Evolutionary conservation across 2,113 vertebrate species (phyloP).

Genomic region (Crotalus horridus): DNA sequence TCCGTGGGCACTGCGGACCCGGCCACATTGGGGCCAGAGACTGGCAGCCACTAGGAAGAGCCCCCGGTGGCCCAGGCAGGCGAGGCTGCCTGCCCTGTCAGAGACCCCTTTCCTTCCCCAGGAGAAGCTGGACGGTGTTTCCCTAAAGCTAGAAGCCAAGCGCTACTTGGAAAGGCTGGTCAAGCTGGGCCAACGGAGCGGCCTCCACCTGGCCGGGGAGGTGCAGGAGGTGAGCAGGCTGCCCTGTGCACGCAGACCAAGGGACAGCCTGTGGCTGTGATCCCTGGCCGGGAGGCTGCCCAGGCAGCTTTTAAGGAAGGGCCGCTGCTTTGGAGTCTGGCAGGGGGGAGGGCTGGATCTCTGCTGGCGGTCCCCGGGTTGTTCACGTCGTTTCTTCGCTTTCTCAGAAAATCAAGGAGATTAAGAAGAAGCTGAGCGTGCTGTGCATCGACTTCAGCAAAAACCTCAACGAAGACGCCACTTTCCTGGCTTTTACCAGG

Average conservation of each 20-base stretch:
- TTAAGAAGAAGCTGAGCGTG: slow-evolving; percentile 91
- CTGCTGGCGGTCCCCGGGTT: accelerated
- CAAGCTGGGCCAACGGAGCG: slow-evolving; percentile 85
- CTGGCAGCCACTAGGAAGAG: background rate
- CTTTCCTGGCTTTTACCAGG: slow-evolving; percentile 78
- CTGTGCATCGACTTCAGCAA: slow-evolving; percentile 97
- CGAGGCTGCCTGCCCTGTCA: background rate
- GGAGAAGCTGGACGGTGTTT: slow-evolving; percentile 72
- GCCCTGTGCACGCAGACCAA: background rate
- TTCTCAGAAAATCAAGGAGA: slow-evolving; percentile 88
- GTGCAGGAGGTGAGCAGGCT: slow-evolving; percentile 79
- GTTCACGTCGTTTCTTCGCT: accelerated
- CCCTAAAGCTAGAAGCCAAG: slow-evolving; percentile 74
- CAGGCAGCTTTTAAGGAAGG: too few relatives aligned
- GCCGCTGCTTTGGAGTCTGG: too few relatives aligned
- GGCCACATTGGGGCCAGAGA: background rate
- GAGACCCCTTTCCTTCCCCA: slow-evolving; percentile 35
- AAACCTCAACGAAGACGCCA: slow-evolving; percentile 93
- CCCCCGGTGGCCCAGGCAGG: accelerated
- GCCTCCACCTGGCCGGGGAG: slow-evolving; percentile 85
- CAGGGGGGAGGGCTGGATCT: background rate
- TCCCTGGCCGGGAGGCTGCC: background rate
- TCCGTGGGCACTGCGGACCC: accelerated
- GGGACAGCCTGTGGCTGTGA: too few relatives aligned
- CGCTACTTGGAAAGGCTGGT: slow-evolving; percentile 89